Base-by-base conservation (phyloP, 2,797 vertebrate species). In the Carapus acus region DNA sequence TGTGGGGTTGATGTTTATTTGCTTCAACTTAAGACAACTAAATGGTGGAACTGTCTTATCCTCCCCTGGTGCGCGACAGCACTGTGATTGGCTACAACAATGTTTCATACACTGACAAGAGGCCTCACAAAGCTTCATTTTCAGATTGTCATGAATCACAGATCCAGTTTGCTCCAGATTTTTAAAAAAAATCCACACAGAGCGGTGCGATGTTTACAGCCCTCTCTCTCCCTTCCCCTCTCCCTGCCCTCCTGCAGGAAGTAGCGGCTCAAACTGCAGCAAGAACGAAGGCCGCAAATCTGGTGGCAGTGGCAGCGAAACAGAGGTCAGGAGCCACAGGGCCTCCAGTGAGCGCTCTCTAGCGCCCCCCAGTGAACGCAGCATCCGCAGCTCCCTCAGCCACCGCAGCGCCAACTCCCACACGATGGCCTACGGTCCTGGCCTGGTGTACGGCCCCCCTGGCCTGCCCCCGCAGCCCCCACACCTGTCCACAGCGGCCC, bases 191-290 rank as follows among this genome's bases (percentile, higher is more conserved):
- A n/a, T n/a, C n/a, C n/a, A n/a, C n/a, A n/a, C n/a, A n/a, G n/a
- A n/a, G n/a, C n/a, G n/a, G n/a, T n/a, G n/a, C n/a, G 14, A 33
- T 31, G 11, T 6, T 14, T 12, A 16, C 41, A 15, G n/a, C n/a
- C n/a, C 13, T 36, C 34, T 36, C 13, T 36, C 34, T 36, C 11
- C 11, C 34, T 36, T 46, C 0, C 20, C 74, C 50, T 58, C 8
- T 76, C 50, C 0, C n/a, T n/a, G n/a, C n/a, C n/a, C n/a, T n/a
- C n/a, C n/a, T n/a, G 0, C 83, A 99, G 96, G 93, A 77, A 98
- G 94, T 84, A 99, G 94, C 0, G 93, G 94, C 45, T 99, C 95
- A 21, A 97, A 96, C 13, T 93, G 94, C 85, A 95, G 92, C 2
- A 93, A 97, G 79, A 89, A 92, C 1, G 88, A 88, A 51, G 87